Base-by-base conservation (phyloP, 2,797 vertebrate genomes). In the Ceryle rudis region DNA sequence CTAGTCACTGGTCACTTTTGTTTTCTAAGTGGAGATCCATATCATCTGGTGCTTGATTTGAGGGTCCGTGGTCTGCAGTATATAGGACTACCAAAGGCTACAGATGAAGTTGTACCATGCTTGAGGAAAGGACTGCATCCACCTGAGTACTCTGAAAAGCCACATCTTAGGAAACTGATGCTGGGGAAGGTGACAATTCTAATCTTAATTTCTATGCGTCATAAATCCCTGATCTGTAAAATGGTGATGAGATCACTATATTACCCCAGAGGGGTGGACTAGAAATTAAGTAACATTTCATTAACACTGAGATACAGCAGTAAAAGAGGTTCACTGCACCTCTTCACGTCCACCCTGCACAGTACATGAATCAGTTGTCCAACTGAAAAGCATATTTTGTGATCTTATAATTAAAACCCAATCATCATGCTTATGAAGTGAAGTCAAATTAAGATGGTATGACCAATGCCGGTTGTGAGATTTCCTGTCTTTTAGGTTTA, bases 61-160 rank as follows among this genome's bases (percentile, higher is more conserved):
- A 77, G 55, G 46, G 41, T 39, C 33, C 29, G 21, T n/a, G 9
- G 4, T 52, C 26, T 66, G 23, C 31, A 69, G 22, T 6, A 11
- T 69, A 41, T 29, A 73, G 41, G 25, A 54, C 47, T 52, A 31
- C 37, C 49, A 75, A 65, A 79, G 57, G 21, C 61, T 71, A 31
- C 58, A 51, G 2, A 2, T 70, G 47, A 70, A 75, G 49, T 3
- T 13, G 16, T 23, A 26, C 10, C 1, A 0, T 23, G 41, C 31
- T 78, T 83, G 41, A 82, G 37, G 65, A 35, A 60, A 85, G 62
- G 22, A 20, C 31, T 44, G 29, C 21, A 25, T 5, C 2, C 20
- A 18, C n/a, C 23, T 37, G 12, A 39, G 22, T n/a, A 14, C 12
- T 51, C 49, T 67, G 80, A 65, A 92, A 82, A 85, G 13, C 20